Conservation (phyloP, 2,797 vertebrate species). For the Propithecus deckenii region DNA sequence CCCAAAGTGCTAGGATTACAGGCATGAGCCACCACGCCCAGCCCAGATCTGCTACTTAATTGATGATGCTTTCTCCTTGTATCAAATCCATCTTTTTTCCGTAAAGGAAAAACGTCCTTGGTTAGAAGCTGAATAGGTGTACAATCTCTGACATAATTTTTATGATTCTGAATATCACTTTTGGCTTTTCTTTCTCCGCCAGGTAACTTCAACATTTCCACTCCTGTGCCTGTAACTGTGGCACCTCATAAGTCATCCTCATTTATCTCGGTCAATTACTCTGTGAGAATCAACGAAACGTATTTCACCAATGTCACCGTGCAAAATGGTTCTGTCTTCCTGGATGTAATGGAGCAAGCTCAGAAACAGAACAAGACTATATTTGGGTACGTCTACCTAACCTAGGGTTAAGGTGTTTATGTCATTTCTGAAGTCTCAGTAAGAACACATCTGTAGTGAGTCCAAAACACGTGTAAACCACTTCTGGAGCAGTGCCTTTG, state of each 20-base stretch:
- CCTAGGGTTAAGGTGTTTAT: not conserved
- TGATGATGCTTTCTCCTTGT: not conserved
- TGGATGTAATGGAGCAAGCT: constrained; percentile 69
- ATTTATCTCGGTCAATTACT: constrained; percentile 34
- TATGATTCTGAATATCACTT: not conserved
- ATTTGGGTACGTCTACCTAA: constrained; percentile 50
- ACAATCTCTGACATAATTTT: not conserved
- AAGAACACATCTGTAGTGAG: not conserved
- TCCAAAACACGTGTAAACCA: not conserved
- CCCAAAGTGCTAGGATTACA: too few species aligned
- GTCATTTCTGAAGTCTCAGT: not conserved
- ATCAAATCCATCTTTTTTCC: not conserved
- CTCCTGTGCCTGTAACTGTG: rapidly evolving
- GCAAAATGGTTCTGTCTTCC: constrained; percentile 58
- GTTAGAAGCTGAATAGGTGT: not conserved
- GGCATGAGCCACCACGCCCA: too few species aligned
- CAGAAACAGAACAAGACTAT: not conserved
- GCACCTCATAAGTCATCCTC: not conserved
- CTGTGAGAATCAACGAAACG: constrained; percentile 26
- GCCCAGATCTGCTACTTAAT: not conserved
- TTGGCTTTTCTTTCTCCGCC: not conserved
- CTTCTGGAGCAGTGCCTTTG: not conserved
- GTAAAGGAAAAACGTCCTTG: not conserved
- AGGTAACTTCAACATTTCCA: not conserved
- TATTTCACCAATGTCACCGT: not conserved